These are phyloP conservation scores for Xiphophorus birchmanni DNA, from an alignment of 2,797 vertebrate genomes.

Conservation along the genomic window DNA sequence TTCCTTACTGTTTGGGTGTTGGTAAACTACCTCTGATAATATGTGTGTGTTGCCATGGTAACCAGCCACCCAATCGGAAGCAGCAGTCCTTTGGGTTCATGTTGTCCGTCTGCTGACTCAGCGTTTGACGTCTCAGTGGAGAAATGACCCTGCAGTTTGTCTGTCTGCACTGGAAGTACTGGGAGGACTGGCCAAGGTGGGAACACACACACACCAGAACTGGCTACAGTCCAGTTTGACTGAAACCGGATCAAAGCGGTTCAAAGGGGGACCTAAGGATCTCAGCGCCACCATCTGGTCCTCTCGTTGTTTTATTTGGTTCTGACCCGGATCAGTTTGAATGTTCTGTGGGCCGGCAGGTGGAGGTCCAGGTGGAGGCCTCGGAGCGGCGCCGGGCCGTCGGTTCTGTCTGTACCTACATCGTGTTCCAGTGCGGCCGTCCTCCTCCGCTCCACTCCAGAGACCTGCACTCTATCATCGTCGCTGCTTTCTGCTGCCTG, in stretches of 20 bases:
- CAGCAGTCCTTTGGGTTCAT: constrained; percentile 40
- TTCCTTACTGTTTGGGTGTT: not conserved
- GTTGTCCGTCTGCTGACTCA: constrained; percentile 84
- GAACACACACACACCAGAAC: not conserved
- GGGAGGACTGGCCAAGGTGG: constrained; percentile 62
- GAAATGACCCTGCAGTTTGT: constrained; percentile 92
- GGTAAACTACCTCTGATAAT: not conserved
- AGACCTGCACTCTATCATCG: constrained; percentile 95
- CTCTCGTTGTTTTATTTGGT: not conserved
- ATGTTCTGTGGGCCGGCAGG: constrained; percentile 67
- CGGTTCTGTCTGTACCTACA: constrained; percentile 88
- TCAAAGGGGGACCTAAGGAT: not conserved
- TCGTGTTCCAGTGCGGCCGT: constrained; percentile 92
- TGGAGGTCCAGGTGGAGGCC: constrained; percentile 85
- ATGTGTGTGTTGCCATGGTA: constrained; percentile 33
- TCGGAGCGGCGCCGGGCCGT: constrained; percentile 85
- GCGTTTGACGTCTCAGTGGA: constrained; percentile 91
- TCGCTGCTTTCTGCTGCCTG: constrained; percentile 92
- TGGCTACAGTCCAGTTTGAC: too few species aligned
- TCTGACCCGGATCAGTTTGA: not conserved
- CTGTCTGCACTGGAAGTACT: constrained; percentile 89
- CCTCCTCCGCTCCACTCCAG: constrained; percentile 91
- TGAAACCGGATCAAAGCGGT: not conserved
- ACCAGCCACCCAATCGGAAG: constrained; percentile 20
- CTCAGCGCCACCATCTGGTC: not conserved